phyloP scores from a whole-genome alignment of 30 jellyfish, hydroid and myxozoan genomes.

The Hydractinia symbiolongicarpus region DNA sequence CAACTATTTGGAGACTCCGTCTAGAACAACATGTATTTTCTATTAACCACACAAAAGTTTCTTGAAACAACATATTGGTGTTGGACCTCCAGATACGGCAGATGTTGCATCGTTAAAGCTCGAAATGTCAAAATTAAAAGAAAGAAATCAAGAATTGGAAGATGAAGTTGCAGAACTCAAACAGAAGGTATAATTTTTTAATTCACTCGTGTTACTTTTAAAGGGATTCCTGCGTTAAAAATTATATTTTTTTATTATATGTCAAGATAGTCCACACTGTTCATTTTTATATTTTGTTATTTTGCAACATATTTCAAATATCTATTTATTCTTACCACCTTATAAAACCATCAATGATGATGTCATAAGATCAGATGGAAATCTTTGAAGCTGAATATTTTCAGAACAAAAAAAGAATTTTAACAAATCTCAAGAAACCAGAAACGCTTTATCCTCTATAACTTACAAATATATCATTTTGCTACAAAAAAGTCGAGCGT shows the following conservation, averaged over 20 bases:
- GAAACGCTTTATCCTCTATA: too few species aligned
- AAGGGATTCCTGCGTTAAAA: neutral
- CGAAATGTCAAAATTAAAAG: constrained; percentile 79
- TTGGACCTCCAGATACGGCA: constrained; percentile 94
- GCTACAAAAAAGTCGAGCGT: too few species aligned
- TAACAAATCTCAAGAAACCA: too few species aligned
- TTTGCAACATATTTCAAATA: too few species aligned
- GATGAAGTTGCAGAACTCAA: constrained; percentile 77
- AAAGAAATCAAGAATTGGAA: constrained; percentile 73
- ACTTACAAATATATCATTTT: too few species aligned
- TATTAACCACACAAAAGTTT: constrained; percentile 36
- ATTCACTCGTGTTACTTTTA: neutral
- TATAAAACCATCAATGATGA: too few species aligned
- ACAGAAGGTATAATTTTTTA: constrained; percentile 44
- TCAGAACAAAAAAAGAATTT: too few species aligned
- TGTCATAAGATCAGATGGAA: too few species aligned
- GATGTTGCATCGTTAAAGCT: constrained; percentile 79
- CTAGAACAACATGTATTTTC: neutral
- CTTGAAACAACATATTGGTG: constrained; percentile 85
- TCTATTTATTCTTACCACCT: too few species aligned
- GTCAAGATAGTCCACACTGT: neutral
- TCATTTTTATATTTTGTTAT: neutral
- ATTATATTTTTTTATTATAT: neutral
- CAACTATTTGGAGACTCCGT: too few species aligned
- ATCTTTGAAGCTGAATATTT: too few species aligned